phyloP scores from a whole-genome alignment of 2,113 vertebrate genomes.

The Apistogramma diplotaenia region DNA sequence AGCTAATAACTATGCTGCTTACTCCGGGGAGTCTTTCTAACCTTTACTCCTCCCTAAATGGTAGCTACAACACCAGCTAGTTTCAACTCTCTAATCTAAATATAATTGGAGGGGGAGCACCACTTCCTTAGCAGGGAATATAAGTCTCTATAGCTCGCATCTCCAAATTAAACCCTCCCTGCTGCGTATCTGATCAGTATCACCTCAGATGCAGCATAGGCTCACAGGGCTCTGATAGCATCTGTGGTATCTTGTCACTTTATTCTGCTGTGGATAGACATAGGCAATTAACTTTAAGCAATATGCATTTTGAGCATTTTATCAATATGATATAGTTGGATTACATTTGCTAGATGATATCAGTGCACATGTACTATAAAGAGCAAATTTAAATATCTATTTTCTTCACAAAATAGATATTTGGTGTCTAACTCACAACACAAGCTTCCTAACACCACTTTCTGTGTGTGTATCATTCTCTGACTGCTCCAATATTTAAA shows the following conservation, averaged over 20 bases:
- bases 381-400: neutral
- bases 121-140: slow-evolving; percentile 53
- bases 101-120: slow-evolving; percentile 65
- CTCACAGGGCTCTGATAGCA: slow-evolving; percentile 7
- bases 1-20: slow-evolving; percentile 59
- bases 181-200: slow-evolving; percentile 45
- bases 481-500: neutral
- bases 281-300: neutral
- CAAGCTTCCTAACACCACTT: neutral
- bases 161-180: slow-evolving; percentile 57
- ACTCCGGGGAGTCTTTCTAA: slow-evolving; percentile 56
- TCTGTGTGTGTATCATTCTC: neutral
- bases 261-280: neutral
- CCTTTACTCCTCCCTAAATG: slow-evolving; percentile 67
- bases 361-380: neutral
- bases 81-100: slow-evolving; percentile 63
- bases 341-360: neutral
- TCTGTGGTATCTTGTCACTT: slow-evolving; percentile 2
- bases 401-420: neutral
- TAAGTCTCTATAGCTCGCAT: slow-evolving; percentile 28
- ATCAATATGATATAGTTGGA: neutral
- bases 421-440: neutral
- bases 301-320: neutral
- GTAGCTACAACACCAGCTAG: slow-evolving; percentile 38
- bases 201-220: neutral